Conservation (phyloP, 2,797 vertebrate species). For the Acrocephalus scirpaceus region DNA sequence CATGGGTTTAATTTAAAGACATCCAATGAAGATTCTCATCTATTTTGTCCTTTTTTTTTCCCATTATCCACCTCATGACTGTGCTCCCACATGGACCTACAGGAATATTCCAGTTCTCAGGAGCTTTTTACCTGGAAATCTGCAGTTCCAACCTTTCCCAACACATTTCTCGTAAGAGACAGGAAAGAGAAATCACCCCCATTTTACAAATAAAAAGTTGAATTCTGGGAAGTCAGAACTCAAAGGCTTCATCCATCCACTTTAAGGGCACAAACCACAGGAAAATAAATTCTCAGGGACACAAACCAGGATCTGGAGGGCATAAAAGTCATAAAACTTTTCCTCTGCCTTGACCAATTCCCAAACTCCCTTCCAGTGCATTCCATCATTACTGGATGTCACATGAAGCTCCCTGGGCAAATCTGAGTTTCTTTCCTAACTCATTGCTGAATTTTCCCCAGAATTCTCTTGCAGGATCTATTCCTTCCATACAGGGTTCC, state of each 20-base stretch:
- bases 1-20: too few species aligned
- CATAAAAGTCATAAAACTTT: background rate
- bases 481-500: background rate
- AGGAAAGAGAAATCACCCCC: background rate
- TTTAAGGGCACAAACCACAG: background rate
- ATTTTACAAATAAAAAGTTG: background rate
- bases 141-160: background rate
- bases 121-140: background rate
- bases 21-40: background rate
- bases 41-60: rapidly evolving
- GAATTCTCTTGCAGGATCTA: background rate
- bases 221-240: background rate
- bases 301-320: background rate
- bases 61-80: background rate
- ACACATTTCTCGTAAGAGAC: background rate
- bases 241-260: background rate
- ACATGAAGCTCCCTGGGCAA: background rate
- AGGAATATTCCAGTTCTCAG: background rate
- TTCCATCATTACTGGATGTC: background rate
- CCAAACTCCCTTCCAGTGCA: background rate
- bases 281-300: background rate
- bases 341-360: background rate
- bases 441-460: background rate
- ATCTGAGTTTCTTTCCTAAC: background rate
- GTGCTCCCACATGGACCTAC: background rate